A percentile compares a stretch with the other conserved stretches of the same genome.
phyloP scores from a whole-genome alignment of 2,888 invertebrate species.

The Pristionchus arcanus region DNA sequence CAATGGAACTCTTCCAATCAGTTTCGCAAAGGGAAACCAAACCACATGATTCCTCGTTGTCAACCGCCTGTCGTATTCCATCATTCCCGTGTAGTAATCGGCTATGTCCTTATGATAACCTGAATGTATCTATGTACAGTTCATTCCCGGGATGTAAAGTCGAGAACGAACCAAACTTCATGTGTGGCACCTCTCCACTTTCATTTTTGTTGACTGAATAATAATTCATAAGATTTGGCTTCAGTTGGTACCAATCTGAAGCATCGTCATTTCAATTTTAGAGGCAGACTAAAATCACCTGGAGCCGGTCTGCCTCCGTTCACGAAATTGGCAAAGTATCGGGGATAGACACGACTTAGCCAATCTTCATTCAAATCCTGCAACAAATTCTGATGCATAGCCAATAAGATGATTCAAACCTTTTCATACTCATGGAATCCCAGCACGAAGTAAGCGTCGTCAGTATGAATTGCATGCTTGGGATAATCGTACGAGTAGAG shows the following conservation, averaged over 20 bases:
- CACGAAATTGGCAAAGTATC: slow-evolving; percentile 53
- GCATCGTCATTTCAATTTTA: background rate
- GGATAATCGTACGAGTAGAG: slow-evolving; percentile 44
- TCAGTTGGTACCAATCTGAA: slow-evolving; percentile 42
- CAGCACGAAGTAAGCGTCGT: slow-evolving; percentile 26
- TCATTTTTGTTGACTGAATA: slow-evolving; percentile 40
- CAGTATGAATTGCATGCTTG: slow-evolving; percentile 5
- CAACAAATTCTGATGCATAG: background rate
- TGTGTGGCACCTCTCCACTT: background rate
- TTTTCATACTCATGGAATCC: slow-evolving; percentile 23
- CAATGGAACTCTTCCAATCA: background rate
- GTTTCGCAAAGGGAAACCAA: background rate
- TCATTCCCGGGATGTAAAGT: background rate
- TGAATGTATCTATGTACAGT: background rate
- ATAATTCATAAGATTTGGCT: slow-evolving; percentile 30
- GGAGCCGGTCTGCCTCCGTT: slow-evolving; percentile 30
- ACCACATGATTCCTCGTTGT: background rate
- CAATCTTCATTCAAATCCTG: slow-evolving; percentile 40
- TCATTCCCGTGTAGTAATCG: background rate
- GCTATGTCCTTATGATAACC: background rate
- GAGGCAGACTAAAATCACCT: background rate
- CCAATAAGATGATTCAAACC: background rate
- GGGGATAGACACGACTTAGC: slow-evolving; percentile 36
- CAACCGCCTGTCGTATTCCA: slow-evolving; percentile 8
- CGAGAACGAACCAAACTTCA: background rate